Base-by-base conservation (phyloP, 2,797 vertebrate genomes). In the Nannoperca obscura region DNA sequence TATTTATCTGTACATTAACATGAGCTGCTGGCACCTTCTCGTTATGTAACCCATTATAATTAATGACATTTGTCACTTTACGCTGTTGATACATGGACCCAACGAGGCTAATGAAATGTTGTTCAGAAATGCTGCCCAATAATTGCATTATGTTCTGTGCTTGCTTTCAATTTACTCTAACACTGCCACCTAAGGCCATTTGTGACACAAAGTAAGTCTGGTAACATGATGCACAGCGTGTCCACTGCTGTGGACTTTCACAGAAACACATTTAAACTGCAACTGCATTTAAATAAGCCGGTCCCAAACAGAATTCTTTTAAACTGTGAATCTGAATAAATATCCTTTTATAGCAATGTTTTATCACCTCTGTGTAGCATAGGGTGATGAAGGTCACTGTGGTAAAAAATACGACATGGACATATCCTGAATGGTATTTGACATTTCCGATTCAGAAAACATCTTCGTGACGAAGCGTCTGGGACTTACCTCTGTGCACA, bases 91-190 rank as follows among this genome's bases (percentile, higher is more conserved):
- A 47, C 64, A 78, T 59, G 34, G 58, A 73, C 68, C 42, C 62
- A 44, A 77, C 38, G 10, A 78, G 64, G 54, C 78, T 80, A 84
- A 88, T 87, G 77, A 86, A 86, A 86, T 74, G 81, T 72, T 63
- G 52, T 71, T 68, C 49, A 67, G 67, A 77, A 63, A 71, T 42
- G 68, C 57, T 58, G 63, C 79, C 75, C 78, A 58, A 34, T 78
- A 79, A 85, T 71, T 62, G 57, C 72, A 82, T 82, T 80, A 78
- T 65, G 76, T 85, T 81, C 72, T n/a, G 65, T 49, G 71, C 78
- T 74, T 83, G 74, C 47, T 63, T 82, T 85, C 64, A 86, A 40
- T 85, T 78, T 74, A 76, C 76, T 80, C 67, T 13, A 34, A 62
- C 75, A 44, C 59, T 46, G 64, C 20, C 61, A 76, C 82, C 77